Percentiles rank a stretch among this genome's conserved stretches.
phyloP scores from a whole-genome alignment of 1,140 invertebrate genomes.

The Agrypnia vestita region DNA sequence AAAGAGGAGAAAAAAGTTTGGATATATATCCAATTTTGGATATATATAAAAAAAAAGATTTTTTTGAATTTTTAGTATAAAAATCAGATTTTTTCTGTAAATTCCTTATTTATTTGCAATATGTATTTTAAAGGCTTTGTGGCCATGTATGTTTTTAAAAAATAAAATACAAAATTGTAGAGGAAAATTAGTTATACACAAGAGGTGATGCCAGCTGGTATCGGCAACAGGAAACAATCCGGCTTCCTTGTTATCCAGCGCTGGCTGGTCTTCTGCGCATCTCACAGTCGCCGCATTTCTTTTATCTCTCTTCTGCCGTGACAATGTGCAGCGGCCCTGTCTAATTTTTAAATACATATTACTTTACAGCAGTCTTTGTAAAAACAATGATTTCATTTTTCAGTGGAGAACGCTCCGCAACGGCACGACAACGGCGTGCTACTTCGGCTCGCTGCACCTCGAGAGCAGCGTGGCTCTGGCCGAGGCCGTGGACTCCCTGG shows the following conservation, averaged over 20 bases:
- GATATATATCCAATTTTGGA: too few relatives aligned
- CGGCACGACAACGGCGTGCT: constrained; percentile 92
- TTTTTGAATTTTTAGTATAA: too few relatives aligned
- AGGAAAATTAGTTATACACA: too few relatives aligned
- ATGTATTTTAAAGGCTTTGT: too few relatives aligned
- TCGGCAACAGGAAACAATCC: background rate
- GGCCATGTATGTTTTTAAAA: too few relatives aligned
- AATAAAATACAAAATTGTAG: too few relatives aligned
- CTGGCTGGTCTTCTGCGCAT: background rate
- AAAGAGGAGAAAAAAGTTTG: too few relatives aligned
- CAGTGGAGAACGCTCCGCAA: constrained; percentile 81
- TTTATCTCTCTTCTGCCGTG: background rate
- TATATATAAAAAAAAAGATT: too few relatives aligned
- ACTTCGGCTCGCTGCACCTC: constrained; percentile 87
- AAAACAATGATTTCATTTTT: constrained; percentile 43
- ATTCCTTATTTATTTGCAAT: too few relatives aligned
- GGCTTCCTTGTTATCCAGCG: background rate
- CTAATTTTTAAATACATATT: background rate
- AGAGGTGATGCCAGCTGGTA: background rate
- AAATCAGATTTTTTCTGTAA: too few relatives aligned
- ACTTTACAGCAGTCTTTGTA: background rate
- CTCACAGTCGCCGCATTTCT: background rate
- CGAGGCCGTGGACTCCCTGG: constrained; percentile 76
- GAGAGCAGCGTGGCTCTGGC: constrained; percentile 83
- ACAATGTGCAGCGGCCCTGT: background rate